A percentile compares a stretch with the other conserved stretches of the same genome.
phyloP scores from a whole-genome alignment of 2,797 vertebrate genomes.

The Eulemur coronatus region DNA sequence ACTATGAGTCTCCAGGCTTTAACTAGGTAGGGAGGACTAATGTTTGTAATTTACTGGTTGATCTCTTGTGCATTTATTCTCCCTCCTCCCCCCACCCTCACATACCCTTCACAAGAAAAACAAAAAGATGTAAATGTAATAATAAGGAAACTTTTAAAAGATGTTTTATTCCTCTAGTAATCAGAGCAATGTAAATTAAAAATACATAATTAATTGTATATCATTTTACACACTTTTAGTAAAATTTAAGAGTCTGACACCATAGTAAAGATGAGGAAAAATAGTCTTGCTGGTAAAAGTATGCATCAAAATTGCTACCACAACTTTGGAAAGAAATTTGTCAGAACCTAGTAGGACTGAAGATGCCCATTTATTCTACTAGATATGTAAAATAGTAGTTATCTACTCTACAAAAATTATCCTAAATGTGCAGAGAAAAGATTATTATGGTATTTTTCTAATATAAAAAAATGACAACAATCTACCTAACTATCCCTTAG shows the following conservation, averaged over 20 bases:
- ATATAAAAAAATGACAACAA: neutral
- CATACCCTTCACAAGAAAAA: neutral
- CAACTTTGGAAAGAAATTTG: neutral
- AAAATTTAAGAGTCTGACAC: neutral
- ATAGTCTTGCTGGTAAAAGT: neutral
- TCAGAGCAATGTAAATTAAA: neutral
- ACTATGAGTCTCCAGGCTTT: neutral
- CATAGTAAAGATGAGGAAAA: neutral
- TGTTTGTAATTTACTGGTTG: neutral
- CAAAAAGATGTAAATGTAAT: neutral
- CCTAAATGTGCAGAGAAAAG: neutral
- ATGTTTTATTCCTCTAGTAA: neutral
- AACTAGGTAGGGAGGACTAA: neutral
- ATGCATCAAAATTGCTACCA: neutral
- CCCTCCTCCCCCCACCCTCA: neutral
- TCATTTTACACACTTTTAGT: neutral
- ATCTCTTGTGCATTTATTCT: neutral
- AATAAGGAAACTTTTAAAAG: neutral
- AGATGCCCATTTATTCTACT: neutral
- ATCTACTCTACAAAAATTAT: neutral
- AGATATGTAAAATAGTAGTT: neutral
- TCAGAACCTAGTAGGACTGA: neutral
- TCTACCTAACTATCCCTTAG: neutral
- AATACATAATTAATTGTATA: neutral
- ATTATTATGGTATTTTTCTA: neutral